Conservation (phyloP, 2,888 invertebrate genomes). For the Callimorpha dominula region DNA sequence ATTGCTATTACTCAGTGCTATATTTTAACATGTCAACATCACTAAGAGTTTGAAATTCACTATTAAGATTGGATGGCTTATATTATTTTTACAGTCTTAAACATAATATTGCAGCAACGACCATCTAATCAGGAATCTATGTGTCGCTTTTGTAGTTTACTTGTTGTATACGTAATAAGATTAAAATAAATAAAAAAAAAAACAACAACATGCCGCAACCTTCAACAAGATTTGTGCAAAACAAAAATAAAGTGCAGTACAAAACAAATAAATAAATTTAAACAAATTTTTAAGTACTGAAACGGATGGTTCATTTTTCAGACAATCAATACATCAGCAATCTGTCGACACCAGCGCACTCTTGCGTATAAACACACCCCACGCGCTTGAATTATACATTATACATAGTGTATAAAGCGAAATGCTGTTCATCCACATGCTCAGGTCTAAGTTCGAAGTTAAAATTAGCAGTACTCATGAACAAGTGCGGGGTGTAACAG, state of each 20-base stretch:
- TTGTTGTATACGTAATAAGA: slow-evolving; percentile 1
- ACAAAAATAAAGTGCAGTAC: slow-evolving; percentile 61
- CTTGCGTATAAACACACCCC: too few relatives aligned
- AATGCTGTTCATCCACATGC: not conserved
- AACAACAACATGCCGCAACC: slow-evolving; percentile 48
- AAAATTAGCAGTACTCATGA: not conserved
- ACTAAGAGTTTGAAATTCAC: slow-evolving; percentile 42
- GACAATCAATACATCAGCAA: slow-evolving; percentile 10
- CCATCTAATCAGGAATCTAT: slow-evolving; percentile 19
- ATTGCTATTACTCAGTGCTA: slow-evolving; percentile 37
- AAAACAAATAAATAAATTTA: slow-evolving; percentile 57
- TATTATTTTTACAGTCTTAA: slow-evolving; percentile 41
- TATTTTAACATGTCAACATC: slow-evolving; percentile 45
- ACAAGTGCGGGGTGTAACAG: not conserved
- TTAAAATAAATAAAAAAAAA: slow-evolving; percentile 33
- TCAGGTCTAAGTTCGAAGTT: not conserved
- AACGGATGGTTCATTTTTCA: slow-evolving; percentile 26
- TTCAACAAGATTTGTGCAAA: slow-evolving; percentile 58
- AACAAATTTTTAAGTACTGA: slow-evolving; percentile 60
- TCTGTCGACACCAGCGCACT: too few relatives aligned
- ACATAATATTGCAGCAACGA: slow-evolving; percentile 42
- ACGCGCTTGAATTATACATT: slow-evolving; percentile 4
- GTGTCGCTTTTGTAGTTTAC: not conserved
- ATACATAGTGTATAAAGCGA: not conserved
- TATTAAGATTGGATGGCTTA: slow-evolving; percentile 39